phyloP scores from a whole-genome alignment of 2,888 invertebrate genomes.

The Sclerodermus sp. region DNA sequence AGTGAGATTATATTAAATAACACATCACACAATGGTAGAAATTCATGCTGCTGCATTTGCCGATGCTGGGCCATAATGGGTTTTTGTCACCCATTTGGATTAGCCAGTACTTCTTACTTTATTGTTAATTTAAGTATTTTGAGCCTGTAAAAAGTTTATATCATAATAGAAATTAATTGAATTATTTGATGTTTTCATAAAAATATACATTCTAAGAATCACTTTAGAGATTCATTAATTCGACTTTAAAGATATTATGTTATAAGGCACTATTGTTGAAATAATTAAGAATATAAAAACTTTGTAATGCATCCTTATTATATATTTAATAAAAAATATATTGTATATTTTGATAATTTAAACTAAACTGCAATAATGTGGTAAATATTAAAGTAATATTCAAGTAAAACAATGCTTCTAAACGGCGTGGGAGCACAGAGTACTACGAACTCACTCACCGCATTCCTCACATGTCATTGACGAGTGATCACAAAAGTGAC shows the following conservation, averaged over 20 bases:
- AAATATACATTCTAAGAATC: too few species aligned
- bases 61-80: conserved; percentile 56
- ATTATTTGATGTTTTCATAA: conserved; percentile 3
- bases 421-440: conserved; percentile 12
- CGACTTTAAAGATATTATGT: too few species aligned
- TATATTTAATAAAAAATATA: not conserved
- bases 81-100: conserved; percentile 55
- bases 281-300: too few species aligned
- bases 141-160: conserved; percentile 14
- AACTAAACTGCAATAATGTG: not conserved
- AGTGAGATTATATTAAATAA: conserved; percentile 88
- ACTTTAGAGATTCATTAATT: too few species aligned
- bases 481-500: conserved; percentile 41
- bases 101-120: conserved; percentile 33
- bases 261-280: too few species aligned
- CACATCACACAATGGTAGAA: conserved; percentile 87
- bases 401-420: conserved; percentile 7
- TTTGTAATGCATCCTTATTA: not conserved
- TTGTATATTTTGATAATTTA: not conserved
- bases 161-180: not conserved
- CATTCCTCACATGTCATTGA: conserved; percentile 50
- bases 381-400: not conserved
- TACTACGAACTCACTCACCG: conserved; percentile 36
- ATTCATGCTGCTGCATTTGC: conserved; percentile 63
- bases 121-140: conserved; percentile 20